phyloP scores from a whole-genome alignment of 2,113 vertebrate genomes.

The Tachysurus vachellii region DNA sequence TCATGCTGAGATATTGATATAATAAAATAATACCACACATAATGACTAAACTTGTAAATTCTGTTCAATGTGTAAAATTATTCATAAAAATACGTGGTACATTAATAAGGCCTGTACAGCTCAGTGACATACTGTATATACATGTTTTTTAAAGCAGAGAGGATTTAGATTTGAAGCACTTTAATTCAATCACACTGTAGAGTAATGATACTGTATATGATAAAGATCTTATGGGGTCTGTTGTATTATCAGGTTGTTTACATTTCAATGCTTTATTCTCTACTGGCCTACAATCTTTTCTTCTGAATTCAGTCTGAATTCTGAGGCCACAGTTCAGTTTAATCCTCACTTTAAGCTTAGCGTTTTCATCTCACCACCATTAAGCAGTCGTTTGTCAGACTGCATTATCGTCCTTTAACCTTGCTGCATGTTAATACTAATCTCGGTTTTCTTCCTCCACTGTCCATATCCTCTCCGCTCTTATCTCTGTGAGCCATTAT shows the following conservation, averaged over 20 bases:
- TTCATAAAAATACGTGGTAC: no score
- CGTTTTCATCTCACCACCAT: constrained; percentile 7
- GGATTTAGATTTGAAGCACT: neutral
- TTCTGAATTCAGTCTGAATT: neutral
- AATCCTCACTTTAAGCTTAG: neutral
- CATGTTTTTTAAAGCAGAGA: neutral
- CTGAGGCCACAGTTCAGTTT: neutral
- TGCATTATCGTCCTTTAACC: constrained; percentile 13
- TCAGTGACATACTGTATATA: neutral
- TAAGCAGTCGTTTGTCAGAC: neutral
- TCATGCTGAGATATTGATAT: no score
- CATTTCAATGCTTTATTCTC: neutral
- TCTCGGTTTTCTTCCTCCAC: neutral
- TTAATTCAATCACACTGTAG: neutral
- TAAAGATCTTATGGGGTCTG: neutral
- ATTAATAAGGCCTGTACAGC: no score
- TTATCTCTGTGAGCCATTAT: constrained; percentile 12
- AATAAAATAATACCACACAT: no score
- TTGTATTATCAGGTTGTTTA: neutral
- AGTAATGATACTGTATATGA: neutral
- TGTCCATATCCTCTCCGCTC: neutral
- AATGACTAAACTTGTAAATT: no score
- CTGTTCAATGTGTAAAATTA: no score
- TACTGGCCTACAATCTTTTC: neutral
- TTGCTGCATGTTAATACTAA: constrained; percentile 3